These are phyloP conservation scores for Orussus abietinus DNA, from an alignment of 1,140 invertebrate species.

Conservation along the genomic window DNA sequence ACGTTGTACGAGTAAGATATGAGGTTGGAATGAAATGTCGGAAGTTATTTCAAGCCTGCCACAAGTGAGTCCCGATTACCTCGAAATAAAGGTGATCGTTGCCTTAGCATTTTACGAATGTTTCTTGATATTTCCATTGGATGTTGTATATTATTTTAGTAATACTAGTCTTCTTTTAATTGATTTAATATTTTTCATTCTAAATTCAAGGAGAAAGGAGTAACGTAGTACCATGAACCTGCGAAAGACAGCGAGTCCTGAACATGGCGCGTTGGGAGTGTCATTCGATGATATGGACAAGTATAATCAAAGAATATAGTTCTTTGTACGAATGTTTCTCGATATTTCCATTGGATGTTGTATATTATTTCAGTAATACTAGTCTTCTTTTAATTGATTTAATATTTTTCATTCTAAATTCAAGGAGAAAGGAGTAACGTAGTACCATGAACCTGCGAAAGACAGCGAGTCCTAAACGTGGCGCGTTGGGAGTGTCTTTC, in stretches of 20 bases:
- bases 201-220: no score
- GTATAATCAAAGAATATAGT: neutral
- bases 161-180: neutral
- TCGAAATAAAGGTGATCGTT: no score
- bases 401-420: constrained; percentile 4
- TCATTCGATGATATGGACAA: no score
- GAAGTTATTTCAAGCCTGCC: constrained; percentile 88
- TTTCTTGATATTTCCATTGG: constrained; percentile 2
- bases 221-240: no score
- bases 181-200: constrained; percentile 3
- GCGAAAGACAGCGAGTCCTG: no score
- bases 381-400: constrained; percentile 2
- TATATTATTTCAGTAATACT: constrained; percentile 3
- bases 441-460: no score
- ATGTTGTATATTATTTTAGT: neutral
- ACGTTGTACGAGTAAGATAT: constrained; percentile 66
- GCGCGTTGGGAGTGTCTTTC: no score
- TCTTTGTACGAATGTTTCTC: neutral
- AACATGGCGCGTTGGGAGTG: no score
- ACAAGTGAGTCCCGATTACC: no score
- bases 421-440: no score
- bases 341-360: neutral
- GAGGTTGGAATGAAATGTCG: constrained; percentile 83
- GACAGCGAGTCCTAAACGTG: no score
- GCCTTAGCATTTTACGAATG: neutral